Percentiles rank a stretch among this genome's conserved stretches.
Conservation (phyloP, 2,113 vertebrate genomes). For the Oreocharis arfaki region DNA sequence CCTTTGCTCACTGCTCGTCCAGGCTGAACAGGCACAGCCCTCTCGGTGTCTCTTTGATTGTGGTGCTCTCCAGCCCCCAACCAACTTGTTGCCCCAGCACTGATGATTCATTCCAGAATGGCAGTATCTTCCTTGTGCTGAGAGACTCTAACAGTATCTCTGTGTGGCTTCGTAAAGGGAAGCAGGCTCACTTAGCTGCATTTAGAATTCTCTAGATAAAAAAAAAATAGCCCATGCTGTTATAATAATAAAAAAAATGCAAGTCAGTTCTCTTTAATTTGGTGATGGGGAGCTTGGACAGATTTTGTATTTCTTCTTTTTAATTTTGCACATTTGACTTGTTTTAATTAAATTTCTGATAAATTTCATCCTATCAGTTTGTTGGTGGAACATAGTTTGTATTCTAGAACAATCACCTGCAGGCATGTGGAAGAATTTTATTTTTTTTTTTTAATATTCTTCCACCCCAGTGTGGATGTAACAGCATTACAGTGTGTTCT, state of each 20-base stretch:
- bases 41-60: neutral
- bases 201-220: neutral
- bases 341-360: constrained; percentile 37
- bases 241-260: neutral
- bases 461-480: neutral
- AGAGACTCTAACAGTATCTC: neutral
- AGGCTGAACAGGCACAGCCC: neutral
- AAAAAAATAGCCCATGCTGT: neutral
- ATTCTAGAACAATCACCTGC: neutral
- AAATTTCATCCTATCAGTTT: neutral
- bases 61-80: neutral
- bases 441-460: neutral
- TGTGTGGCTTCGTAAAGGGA: neutral
- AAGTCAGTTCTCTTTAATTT: neutral
- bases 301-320: neutral
- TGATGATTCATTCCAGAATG: neutral
- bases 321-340: constrained; percentile 16
- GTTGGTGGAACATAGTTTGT: neutral
- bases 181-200: neutral
- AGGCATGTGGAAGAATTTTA: neutral
- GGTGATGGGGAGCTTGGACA: neutral
- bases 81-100: neutral
- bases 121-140: neutral
- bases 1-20: neutral
- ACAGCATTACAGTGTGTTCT: neutral